Percentiles rank a stretch among this genome's conserved stretches.
Evolutionary conservation across 1,140 invertebrate species (phyloP).

Genomic region (Drosophila subpulchrella): DNA sequence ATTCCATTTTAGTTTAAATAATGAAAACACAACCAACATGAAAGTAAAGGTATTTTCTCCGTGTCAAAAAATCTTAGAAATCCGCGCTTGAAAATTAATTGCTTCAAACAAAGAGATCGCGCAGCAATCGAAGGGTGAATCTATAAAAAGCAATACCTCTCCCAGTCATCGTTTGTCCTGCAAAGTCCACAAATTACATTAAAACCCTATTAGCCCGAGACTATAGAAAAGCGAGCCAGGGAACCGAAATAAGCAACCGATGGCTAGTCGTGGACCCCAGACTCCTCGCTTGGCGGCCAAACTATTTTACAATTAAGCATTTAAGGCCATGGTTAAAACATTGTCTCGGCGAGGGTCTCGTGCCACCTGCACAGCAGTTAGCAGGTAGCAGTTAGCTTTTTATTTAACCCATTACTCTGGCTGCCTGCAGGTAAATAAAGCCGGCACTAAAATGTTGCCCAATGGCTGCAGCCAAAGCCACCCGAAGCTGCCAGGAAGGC

Average conservation of each 20-base stretch:
- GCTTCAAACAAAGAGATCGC: neutral
- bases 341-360: slow-evolving; percentile 27
- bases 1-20: too few relatives aligned
- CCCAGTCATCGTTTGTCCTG: slow-evolving; percentile 3
- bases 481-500: slow-evolving; percentile 9
- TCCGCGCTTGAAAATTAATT: neutral
- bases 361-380: slow-evolving; percentile 28
- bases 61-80: neutral
- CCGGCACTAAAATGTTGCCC: slow-evolving; percentile 57
- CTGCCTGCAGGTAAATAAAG: slow-evolving; percentile 55
- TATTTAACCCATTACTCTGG: slow-evolving; percentile 61
- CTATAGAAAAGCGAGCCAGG: neutral
- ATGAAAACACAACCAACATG: too few relatives aligned
- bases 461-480: slow-evolving; percentile 32
- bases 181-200: slow-evolving; percentile 33
- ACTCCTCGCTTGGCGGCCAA: slow-evolving; percentile 30
- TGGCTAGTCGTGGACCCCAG: slow-evolving; percentile 2
- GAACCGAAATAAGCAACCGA: slow-evolving; percentile 26
- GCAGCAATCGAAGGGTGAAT: neutral
- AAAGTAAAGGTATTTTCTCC: too few relatives aligned
- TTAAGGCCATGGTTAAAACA: slow-evolving; percentile 60
- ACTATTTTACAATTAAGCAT: slow-evolving; percentile 66
- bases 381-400: slow-evolving; percentile 51
- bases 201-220: slow-evolving; percentile 32
- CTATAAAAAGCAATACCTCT: slow-evolving; percentile 13